Base-by-base conservation (phyloP, 2,113 vertebrate genomes). In the Astur gentilis region DNA sequence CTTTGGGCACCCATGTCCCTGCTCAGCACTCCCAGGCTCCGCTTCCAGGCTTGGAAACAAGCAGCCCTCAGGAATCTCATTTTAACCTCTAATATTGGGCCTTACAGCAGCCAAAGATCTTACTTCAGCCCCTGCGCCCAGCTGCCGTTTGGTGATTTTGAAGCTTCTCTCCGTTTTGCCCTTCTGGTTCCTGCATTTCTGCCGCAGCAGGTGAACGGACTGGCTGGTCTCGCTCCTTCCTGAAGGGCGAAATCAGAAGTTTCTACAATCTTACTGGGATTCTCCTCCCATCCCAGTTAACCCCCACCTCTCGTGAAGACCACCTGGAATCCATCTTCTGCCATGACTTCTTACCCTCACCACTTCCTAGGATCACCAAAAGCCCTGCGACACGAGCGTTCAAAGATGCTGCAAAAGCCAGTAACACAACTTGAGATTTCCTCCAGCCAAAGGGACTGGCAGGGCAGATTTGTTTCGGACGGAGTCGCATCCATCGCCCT, bases 351-450 rank as follows among this genome's bases (percentile, higher is more conserved):
- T 50, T 8, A 22, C 3, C n/a, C 73, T 25, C 61, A 44, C 21
- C 71, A 10, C 40, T 20, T 17, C 76, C 80, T 12, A 72, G 69
- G 7, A 52, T 6, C 8, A 1, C 75, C 75, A 32, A 75, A 32
- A 75, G n/a, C 50, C 34, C 36, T 7, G 13, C 0, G 2, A 57
- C 34, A 42, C 7, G 2, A 78, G 20, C 0, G 0, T 20, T 52
- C 21, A 16, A 32, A 76, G 55, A 36, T 11, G 42, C 87, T 82
- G 45, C 49, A 61, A 44, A 49, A 50, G 45, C 80, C 81, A 18
- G 25, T 21, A 36, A 44, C n/a, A 4, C 1, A 16, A 22, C 36
- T 36, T 0, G 16, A 90, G 73, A 38, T 14, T 45, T 89, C 26
- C 64, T 69, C 61, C 25, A 72, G 65, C 29, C 81, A 66, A 25